Evolutionary conservation across 2,113 vertebrate genomes (phyloP).

Genomic region (Natator depressus): DNA sequence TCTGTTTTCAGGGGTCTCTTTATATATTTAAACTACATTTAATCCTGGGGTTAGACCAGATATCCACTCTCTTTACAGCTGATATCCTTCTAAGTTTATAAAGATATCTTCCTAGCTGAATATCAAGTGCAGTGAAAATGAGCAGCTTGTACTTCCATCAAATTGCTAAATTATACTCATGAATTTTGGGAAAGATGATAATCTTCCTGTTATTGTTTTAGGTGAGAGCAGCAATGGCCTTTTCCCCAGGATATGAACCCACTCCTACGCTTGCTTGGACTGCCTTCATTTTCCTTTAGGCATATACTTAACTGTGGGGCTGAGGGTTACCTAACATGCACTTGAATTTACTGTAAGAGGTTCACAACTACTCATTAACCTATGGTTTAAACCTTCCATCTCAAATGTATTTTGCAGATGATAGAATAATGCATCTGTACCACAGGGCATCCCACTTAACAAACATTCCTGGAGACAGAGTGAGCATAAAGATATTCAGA

Average conservation of each 20-base stretch:
- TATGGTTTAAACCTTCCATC: conserved; percentile 21
- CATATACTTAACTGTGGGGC: background rate
- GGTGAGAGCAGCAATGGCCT: conserved; percentile 1
- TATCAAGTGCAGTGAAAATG: background rate
- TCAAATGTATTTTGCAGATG: conserved; percentile 27
- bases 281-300: conserved; percentile 23
- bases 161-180: conserved; percentile 5
- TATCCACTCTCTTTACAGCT: background rate
- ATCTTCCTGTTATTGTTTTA: background rate
- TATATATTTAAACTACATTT: background rate
- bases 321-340: conserved; percentile 31
- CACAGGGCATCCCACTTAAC: conserved; percentile 11
- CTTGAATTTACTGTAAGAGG: conserved; percentile 6
- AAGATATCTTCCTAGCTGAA: background rate
- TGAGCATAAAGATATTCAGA: background rate
- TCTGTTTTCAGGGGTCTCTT: conserved; percentile 7
- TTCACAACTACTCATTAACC: conserved; percentile 58
- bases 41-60: background rate
- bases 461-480: conserved; percentile 22
- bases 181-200: conserved; percentile 21
- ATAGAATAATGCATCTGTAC: background rate
- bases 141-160: background rate
- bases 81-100: background rate
- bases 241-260: background rate
- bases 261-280: background rate